Conservation (phyloP, 2,797 vertebrate species). For the Malurus splendens region DNA sequence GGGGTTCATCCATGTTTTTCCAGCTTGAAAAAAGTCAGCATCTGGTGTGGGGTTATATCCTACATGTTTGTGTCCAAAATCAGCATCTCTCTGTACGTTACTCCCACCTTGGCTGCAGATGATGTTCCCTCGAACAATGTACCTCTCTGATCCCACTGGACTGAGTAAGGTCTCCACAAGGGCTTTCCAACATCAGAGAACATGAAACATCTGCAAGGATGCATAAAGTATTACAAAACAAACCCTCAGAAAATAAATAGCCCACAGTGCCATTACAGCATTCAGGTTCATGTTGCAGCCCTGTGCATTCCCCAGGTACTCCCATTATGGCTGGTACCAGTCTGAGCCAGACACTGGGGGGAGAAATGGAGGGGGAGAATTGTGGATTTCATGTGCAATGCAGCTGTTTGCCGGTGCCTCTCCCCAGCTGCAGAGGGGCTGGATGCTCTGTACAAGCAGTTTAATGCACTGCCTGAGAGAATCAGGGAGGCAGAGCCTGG, state of each 20-base stretch:
- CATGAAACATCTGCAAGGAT: background rate
- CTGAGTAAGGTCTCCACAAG: background rate
- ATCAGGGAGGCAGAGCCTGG: background rate
- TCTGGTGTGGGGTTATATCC: background rate
- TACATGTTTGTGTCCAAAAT: background rate
- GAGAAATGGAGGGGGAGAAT: background rate
- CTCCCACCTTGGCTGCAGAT: background rate
- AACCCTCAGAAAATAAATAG: background rate
- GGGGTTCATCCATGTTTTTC: background rate
- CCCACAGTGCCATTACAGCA: accelerated
- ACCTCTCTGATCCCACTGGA: background rate
- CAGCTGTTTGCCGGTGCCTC: background rate
- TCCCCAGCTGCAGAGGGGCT: background rate
- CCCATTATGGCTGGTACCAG: accelerated
- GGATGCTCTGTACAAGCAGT: background rate
- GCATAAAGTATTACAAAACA: background rate
- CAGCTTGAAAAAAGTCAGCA: background rate
- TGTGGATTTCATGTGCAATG: accelerated
- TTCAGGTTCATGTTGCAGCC: background rate
- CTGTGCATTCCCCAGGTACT: accelerated
- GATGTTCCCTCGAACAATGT: accelerated
- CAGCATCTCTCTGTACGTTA: background rate
- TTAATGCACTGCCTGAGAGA: background rate
- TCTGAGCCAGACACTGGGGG: background rate
- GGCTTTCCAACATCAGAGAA: background rate